A percentile compares a stretch with the other conserved stretches of the same genome.
Conservation (phyloP, 2,888 invertebrate genomes). For the Rhagonycha lutea region DNA sequence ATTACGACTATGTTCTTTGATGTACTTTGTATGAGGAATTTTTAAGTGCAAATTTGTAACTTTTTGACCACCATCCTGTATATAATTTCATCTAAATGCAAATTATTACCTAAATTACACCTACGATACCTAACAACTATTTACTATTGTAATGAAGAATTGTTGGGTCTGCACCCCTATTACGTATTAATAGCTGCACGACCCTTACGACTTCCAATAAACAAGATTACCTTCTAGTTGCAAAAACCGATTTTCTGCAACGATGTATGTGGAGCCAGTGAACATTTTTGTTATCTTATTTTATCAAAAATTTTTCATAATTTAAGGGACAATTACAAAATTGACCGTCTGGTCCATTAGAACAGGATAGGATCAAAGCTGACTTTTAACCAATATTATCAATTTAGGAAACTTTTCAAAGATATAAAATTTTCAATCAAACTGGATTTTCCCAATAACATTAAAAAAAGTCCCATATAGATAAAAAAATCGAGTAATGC, state of each 20-base stretch:
- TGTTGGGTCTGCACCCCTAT: neutral
- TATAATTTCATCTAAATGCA: neutral
- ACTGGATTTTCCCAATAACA: neutral
- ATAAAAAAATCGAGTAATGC: neutral
- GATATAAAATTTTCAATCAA: too few relatives aligned
- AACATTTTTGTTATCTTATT: too few relatives aligned
- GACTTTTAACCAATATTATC: too few relatives aligned
- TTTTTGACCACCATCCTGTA: neutral
- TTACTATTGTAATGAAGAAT: neutral
- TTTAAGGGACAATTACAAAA: too few relatives aligned
- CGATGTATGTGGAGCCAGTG: too few relatives aligned
- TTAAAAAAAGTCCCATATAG: neutral
- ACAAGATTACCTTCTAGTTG: neutral
- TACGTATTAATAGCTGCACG: neutral
- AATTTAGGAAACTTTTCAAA: too few relatives aligned
- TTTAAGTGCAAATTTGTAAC: neutral
- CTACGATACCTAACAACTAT: too few relatives aligned
- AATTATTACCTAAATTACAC: neutral
- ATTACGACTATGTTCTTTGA: neutral
- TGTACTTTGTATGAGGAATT: neutral
- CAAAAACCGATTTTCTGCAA: too few relatives aligned
- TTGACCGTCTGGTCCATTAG: too few relatives aligned
- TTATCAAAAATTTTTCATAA: too few relatives aligned
- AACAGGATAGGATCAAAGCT: too few relatives aligned
- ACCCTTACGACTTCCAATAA: neutral